These are phyloP conservation scores for Podarcis lilfordi DNA, from an alignment of 2,797 vertebrate species.

Conservation along the genomic window DNA sequence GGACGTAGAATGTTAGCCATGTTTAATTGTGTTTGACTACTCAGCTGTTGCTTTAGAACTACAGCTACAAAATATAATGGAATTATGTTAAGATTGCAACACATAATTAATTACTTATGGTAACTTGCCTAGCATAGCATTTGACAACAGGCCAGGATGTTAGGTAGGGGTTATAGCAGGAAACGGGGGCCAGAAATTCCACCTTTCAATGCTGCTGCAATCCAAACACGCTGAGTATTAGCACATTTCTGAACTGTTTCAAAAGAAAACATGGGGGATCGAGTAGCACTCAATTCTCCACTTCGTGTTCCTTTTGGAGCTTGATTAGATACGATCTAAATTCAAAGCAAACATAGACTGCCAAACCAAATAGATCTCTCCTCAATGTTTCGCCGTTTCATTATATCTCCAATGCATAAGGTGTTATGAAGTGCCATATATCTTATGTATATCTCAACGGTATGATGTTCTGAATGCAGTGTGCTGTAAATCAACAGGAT, in stretches of 20 bases:
- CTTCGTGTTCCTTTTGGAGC: constrained; percentile 38
- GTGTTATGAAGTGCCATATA: background rate
- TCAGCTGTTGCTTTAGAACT: constrained; percentile 39
- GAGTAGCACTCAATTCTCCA: constrained; percentile 24
- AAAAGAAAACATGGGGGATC: constrained; percentile 30
- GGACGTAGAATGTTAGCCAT: constrained; percentile 7
- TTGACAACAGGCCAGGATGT: background rate
- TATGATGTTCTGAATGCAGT: constrained; percentile 10
- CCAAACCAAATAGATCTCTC: constrained; percentile 42
- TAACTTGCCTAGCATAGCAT: constrained; percentile 1
- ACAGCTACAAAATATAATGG: constrained; percentile 13
- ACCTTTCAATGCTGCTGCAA: constrained; percentile 7
- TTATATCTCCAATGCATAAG: background rate
- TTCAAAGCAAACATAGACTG: constrained; percentile 7
- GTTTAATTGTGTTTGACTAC: constrained; percentile 35
- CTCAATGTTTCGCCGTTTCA: constrained; percentile 32
- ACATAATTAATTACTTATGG: background rate
- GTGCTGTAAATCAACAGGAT: constrained; percentile 15
- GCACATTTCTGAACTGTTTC: constrained; percentile 25
- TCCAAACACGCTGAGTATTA: constrained; percentile 25
- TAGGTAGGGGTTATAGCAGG: constrained; percentile 7
- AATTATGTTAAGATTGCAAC: constrained; percentile 26
- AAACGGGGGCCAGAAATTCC: constrained; percentile 20
- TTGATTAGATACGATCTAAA: constrained; percentile 28
- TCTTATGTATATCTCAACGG: background rate